These are phyloP conservation scores for Sebastes fasciatus DNA, from an alignment of 2,113 vertebrate species.

Conservation along the genomic window DNA sequence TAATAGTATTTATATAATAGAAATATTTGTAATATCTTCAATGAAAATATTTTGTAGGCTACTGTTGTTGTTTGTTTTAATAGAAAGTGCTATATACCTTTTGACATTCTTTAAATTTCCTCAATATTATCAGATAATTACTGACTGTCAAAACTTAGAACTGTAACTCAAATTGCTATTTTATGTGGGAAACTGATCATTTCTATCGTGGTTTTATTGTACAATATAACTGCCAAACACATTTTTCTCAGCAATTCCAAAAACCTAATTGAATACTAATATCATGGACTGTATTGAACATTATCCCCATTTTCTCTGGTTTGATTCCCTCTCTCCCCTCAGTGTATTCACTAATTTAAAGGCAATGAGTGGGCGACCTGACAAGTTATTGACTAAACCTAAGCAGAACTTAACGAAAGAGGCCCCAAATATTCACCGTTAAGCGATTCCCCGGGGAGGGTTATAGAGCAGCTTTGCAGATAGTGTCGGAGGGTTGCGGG, in stretches of 20 bases:
- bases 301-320: neutral
- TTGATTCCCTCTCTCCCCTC: neutral
- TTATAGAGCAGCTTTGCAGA: constrained; percentile 62
- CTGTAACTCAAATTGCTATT: neutral
- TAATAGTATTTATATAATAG: neutral
- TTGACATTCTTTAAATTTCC: neutral
- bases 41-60: neutral
- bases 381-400: constrained; percentile 69
- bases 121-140: neutral
- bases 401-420: constrained; percentile 71
- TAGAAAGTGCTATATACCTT: neutral
- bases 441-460: constrained; percentile 66
- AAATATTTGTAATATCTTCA: neutral
- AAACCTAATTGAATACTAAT: neutral
- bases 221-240: neutral
- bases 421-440: constrained; percentile 68
- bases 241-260: neutral
- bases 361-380: constrained; percentile 30
- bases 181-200: neutral
- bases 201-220: neutral
- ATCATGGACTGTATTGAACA: neutral
- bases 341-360: constrained; percentile 45
- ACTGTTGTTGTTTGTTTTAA: neutral
- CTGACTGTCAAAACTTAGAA: neutral
- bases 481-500: constrained; percentile 67